Evolutionary conservation across 2,888 invertebrate genomes (phyloP).

Genomic region (Cynaeus angustus): DNA sequence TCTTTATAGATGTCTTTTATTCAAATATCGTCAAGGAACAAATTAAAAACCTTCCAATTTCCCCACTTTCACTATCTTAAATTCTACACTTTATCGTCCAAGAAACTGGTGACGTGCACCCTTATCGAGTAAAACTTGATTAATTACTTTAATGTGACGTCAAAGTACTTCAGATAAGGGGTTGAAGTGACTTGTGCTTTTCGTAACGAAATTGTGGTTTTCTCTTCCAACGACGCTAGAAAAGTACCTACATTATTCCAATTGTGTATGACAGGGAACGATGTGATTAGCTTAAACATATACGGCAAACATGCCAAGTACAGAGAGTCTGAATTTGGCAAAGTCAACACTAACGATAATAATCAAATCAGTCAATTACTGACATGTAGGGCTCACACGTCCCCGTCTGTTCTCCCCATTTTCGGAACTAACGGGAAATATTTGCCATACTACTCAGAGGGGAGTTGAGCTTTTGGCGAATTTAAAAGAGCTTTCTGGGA

Average conservation of each 20-base stretch:
- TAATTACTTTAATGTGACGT: conserved; percentile 51
- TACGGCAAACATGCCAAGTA: conserved; percentile 44
- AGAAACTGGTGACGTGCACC: conserved; percentile 21
- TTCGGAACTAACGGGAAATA: conserved; percentile 38
- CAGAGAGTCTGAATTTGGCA: conserved; percentile 47
- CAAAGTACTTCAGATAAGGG: conserved; percentile 47
- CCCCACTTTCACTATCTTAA: not conserved
- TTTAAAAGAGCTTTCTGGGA: conserved; percentile 23
- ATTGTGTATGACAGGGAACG: conserved; percentile 30
- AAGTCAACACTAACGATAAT: conserved; percentile 49
- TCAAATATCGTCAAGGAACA: no score
- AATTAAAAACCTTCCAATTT: no score
- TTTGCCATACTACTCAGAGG: conserved; percentile 39
- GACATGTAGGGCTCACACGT: conserved; percentile 33
- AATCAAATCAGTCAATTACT: conserved; percentile 48
- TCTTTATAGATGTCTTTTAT: no score
- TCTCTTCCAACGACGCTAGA: not conserved
- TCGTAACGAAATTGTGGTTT: conserved; percentile 1
- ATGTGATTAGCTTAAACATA: conserved; percentile 46
- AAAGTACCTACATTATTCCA: conserved; percentile 11
- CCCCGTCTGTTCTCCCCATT: conserved; percentile 33
- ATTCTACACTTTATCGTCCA: not conserved
- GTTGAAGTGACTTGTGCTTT: conserved; percentile 29
- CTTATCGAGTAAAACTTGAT: conserved; percentile 51
- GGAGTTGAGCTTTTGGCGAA: not conserved